phyloP scores from a whole-genome alignment of 2,113 vertebrate genomes.

The Periophthalmus modestus region DNA sequence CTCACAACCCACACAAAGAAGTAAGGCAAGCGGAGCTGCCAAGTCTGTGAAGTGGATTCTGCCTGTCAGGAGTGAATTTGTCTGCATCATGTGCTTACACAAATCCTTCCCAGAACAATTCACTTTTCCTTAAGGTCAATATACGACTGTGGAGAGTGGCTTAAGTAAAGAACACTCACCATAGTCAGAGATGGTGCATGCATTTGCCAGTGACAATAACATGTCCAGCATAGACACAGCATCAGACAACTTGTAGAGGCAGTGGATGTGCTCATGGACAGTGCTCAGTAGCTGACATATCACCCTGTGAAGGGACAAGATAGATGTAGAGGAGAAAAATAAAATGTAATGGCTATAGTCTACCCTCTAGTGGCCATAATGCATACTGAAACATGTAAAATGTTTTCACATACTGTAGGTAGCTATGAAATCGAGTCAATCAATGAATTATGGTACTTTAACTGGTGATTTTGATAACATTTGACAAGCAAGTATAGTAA shows the following conservation, averaged over 20 bases:
- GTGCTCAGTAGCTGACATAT: slow-evolving; percentile 88
- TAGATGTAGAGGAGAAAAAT: background rate
- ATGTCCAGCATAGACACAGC: slow-evolving; percentile 96
- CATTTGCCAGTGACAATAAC: slow-evolving; percentile 91
- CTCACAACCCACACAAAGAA: slow-evolving; percentile 35
- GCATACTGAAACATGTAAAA: background rate
- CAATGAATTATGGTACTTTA: background rate
- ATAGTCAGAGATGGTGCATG: slow-evolving; percentile 93
- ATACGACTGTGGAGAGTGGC: slow-evolving; percentile 24
- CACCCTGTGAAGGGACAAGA: slow-evolving; percentile 78
- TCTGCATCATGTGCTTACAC: slow-evolving; percentile 20
- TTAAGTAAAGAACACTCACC: slow-evolving; percentile 71
- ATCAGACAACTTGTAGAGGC: slow-evolving; percentile 93
- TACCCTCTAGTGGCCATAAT: slow-evolving; percentile 48
- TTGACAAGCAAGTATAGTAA: background rate
- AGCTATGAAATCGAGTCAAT: background rate
- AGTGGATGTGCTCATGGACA: slow-evolving; percentile 89
- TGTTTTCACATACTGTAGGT: background rate
- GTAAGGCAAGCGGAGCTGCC: slow-evolving; percentile 33
- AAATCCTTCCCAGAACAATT: slow-evolving; percentile 34
- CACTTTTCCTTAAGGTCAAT: slow-evolving; percentile 12
- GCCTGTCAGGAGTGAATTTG: slow-evolving; percentile 22
- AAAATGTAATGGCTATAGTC: background rate
- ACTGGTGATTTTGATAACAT: background rate
- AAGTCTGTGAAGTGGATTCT: slow-evolving; percentile 15